Evolutionary conservation across 2,113 vertebrate species (phyloP), one percentile per base, ranked within the genome.

Genomic region (Zosterops lateralis): DNA sequence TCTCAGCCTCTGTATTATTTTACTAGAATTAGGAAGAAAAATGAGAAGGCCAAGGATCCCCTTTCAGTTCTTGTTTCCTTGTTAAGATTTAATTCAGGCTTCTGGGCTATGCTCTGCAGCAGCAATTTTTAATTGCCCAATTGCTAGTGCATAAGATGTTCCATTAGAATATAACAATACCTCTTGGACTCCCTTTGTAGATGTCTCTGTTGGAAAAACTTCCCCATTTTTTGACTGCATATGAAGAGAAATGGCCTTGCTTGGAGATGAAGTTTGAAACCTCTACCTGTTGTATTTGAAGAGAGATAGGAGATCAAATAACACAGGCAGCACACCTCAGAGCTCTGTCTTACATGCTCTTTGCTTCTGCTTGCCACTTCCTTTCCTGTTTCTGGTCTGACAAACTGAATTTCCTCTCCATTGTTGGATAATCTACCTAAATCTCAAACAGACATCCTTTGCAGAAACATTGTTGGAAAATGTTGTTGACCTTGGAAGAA

Each of bases 401-500:
- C 87, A 89, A 56, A 68, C 62, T 57, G 57, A 79, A 82, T 91
- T 96, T 96, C 95, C 93, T 95, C 81, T 75, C 93, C 72, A 61
- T 96, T 95, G 84, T 96, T 92, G 81, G 44, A 58, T 92, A 92
- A 90, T 93, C 88, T 84, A 77, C 88, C 79, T 94, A 67, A 83
- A 91, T 95, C 78, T 95, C 57, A 54, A 89, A 83, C 89, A 93
- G 74, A 92, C 67, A 93, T 96, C 91, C 91, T 95, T 75, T 89
- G 62, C 58, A 95, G 66, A 76, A 92, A 70, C 0, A 1, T 15
- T 31, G 18, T 22, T 84, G 34, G 42, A 73, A 95, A 84, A 76
- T 34, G 14, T 47, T 72, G 48, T 61, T 85, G 66, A 84, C 68
- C 40, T 92, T 74, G 47, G 42, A 84, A 92, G 67, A 80, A 77